phyloP scores from a whole-genome alignment of 2,888 invertebrate genomes.

The Ypsolopha scabrella region DNA sequence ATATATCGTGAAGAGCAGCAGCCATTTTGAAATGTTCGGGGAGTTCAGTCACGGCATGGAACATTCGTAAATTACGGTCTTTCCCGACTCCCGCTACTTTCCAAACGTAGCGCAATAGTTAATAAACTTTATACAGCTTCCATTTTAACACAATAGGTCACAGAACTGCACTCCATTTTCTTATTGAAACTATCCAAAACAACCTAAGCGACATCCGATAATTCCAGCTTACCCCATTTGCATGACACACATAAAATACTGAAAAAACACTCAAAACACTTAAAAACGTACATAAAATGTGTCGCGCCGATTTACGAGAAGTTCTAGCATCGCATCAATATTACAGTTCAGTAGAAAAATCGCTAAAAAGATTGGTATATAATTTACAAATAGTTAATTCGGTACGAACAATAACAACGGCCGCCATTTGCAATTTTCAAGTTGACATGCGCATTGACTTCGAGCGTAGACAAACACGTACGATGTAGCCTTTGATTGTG shows the following conservation, averaged over 20 bases:
- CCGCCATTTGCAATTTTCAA: conserved; percentile 98
- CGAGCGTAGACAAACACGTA: conserved; percentile 55
- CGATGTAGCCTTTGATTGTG: conserved; percentile 39
- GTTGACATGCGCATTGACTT: conserved; percentile 78
- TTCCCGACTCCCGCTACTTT: conserved; percentile 35
- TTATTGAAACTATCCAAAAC: conserved; percentile 68
- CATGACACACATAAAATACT: conserved; percentile 79
- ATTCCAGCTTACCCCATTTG: conserved; percentile 79
- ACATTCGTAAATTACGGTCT: conserved; percentile 59
- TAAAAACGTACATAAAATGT: conserved; percentile 64
- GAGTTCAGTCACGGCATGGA: conserved; percentile 71
- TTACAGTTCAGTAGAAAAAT: conserved; percentile 70
- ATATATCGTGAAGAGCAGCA: conserved; percentile 70
- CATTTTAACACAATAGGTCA: conserved; percentile 58
- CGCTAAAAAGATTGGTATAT: conserved; percentile 76
- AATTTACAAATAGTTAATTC: conserved; percentile 79
- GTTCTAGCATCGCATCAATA: conserved; percentile 64
- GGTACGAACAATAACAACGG: conserved; percentile 99
- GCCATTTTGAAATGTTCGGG: conserved; percentile 73
- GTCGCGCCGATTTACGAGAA: conserved; percentile 59
- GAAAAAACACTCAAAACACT: conserved; percentile 69
- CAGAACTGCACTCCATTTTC: conserved; percentile 61
- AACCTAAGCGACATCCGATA: conserved; percentile 71
- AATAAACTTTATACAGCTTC: conserved; percentile 51
- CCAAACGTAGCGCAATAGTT: conserved; percentile 32